Conservation (phyloP, 1,140 invertebrate species). For the Drosophila mayri region DNA sequence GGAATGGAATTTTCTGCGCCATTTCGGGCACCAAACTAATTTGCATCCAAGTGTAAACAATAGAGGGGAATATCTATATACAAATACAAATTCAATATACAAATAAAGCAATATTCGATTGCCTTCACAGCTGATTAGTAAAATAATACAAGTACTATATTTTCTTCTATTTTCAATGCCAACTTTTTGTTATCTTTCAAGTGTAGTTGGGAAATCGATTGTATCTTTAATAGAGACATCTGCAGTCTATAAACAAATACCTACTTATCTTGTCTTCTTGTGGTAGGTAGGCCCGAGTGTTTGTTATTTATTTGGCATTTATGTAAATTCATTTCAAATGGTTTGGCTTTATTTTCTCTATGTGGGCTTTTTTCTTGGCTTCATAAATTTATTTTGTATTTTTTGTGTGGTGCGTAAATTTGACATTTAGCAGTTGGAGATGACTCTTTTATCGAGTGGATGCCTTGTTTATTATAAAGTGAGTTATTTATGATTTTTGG, state of each 20-base stretch:
- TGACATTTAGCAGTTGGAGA: constrained; percentile 69
- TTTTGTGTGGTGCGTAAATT: constrained; percentile 49
- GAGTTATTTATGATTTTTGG: constrained; percentile 58
- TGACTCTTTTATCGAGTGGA: constrained; percentile 57
- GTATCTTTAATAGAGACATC: constrained; percentile 41
- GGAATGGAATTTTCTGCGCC: constrained; percentile 44
- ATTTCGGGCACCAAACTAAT: constrained; percentile 56
- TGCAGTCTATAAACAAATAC: constrained; percentile 34
- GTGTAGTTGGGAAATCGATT: constrained; percentile 18
- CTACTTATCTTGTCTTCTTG: constrained; percentile 26
- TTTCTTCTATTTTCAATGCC: neutral
- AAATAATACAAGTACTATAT: neutral
- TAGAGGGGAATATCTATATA: constrained; percentile 12
- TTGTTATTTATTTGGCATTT: constrained; percentile 24
- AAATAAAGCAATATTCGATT: neutral
- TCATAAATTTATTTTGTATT: constrained; percentile 59
- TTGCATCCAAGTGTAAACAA: constrained; percentile 60
- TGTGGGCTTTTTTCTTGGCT: constrained; percentile 18
- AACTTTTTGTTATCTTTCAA: neutral
- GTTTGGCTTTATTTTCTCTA: constrained; percentile 38
- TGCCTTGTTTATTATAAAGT: constrained; percentile 18
- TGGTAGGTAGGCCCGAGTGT: constrained; percentile 17
- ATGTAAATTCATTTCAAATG: constrained; percentile 29
- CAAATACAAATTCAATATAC: constrained; percentile 5
- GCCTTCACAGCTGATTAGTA: constrained; percentile 15